Conservation (phyloP, 1,140 invertebrate genomes). For the Amphibalanus amphitrite region DNA sequence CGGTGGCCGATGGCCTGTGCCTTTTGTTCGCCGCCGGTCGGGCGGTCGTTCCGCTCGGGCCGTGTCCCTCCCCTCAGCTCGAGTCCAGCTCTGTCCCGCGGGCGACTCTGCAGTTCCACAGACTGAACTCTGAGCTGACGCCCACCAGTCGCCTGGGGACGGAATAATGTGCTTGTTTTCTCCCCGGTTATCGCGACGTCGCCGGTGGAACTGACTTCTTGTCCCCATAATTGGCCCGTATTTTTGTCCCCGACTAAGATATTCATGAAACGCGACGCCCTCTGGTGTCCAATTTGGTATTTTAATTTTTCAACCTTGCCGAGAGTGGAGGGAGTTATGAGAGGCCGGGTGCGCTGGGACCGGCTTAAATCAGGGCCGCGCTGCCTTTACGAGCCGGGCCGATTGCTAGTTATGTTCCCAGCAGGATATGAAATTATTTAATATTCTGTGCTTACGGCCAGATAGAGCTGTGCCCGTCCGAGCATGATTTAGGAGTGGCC, state of each 20-base stretch:
- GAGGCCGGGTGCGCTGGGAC: not conserved
- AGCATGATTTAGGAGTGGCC: not conserved
- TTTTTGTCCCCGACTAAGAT: not conserved
- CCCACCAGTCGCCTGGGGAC: too few relatives aligned
- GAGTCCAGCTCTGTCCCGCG: too few relatives aligned
- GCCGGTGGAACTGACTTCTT: not conserved
- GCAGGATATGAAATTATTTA: slow-evolving; percentile 1
- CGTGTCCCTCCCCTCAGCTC: too few relatives aligned
- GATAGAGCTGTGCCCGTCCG: not conserved
- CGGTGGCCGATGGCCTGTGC: too few relatives aligned
- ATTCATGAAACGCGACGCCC: slow-evolving; percentile 1
- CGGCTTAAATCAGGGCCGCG: not conserved
- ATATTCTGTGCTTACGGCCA: slow-evolving; percentile 1
- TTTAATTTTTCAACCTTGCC: slow-evolving; percentile 2
- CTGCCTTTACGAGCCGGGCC: not conserved
- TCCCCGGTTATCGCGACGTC: not conserved
- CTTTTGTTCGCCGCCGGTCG: too few relatives aligned
- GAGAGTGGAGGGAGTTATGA: not conserved
- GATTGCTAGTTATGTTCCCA: not conserved
- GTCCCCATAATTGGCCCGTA: not conserved
- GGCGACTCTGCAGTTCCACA: too few relatives aligned
- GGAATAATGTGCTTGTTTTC: not conserved
- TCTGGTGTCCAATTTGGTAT: slow-evolving; percentile 1
- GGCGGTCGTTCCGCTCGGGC: too few relatives aligned
- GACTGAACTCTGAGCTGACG: too few relatives aligned